Evolutionary conservation across 2,113 vertebrate species (phyloP).

Genomic region (Herpetotheres cachinnans): DNA sequence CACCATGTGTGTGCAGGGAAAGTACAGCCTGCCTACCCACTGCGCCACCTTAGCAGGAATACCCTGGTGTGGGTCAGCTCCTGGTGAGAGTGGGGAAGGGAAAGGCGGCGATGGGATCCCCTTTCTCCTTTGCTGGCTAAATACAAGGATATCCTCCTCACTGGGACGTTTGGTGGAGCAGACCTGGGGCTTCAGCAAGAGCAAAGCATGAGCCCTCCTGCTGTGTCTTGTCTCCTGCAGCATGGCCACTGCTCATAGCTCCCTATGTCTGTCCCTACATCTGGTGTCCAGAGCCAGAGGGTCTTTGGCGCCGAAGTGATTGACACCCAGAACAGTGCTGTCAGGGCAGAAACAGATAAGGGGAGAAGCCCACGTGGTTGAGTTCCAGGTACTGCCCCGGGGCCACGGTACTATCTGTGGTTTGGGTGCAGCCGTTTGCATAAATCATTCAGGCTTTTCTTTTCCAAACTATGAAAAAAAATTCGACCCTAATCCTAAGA

Average conservation of each 20-base stretch:
- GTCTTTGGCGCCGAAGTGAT: neutral
- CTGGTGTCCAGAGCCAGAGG: neutral
- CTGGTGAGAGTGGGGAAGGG: neutral
- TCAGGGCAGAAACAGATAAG: neutral
- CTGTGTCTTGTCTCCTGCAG: neutral
- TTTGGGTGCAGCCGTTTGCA: neutral
- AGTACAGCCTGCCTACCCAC: neutral
- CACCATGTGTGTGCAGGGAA: rapidly evolving
- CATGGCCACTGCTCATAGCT: neutral
- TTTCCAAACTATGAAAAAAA: neutral
- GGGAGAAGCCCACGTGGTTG: rapidly evolving
- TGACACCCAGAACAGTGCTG: neutral
- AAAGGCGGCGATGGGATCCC: neutral
- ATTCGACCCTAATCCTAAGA: neutral
- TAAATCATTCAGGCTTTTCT: neutral
- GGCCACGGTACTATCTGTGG: neutral
- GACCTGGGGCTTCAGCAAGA: neutral
- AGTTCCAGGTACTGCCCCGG: neutral
- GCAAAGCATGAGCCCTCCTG: neutral
- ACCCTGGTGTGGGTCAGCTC: rapidly evolving
- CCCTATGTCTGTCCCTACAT: neutral
- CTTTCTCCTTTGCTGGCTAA: neutral
- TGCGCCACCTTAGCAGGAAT: neutral
- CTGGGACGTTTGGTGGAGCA: neutral
- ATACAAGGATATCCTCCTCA: rapidly evolving